Evolutionary conservation across 2,888 invertebrate genomes (phyloP).

Genomic region (Cephus nigrinus): DNA sequence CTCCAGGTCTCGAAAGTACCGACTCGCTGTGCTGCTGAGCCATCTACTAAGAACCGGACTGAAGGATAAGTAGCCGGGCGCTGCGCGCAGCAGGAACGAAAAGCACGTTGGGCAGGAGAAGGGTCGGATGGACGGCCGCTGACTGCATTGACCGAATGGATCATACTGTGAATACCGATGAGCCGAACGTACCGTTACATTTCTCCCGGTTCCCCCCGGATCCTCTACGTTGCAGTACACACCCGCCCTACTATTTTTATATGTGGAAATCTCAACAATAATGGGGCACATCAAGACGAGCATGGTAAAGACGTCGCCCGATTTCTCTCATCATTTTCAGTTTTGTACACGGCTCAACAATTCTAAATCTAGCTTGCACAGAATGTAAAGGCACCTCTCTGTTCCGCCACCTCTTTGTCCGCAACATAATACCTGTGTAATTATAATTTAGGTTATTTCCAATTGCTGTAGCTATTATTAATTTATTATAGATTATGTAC

Average conservation of each 20-base stretch:
- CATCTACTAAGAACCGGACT: slow-evolving; percentile 38
- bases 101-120: slow-evolving; percentile 32
- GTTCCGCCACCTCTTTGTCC: neutral
- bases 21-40: slow-evolving; percentile 31
- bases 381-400: slow-evolving; percentile 12
- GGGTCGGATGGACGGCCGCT: slow-evolving; percentile 35
- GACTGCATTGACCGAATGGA: slow-evolving; percentile 48
- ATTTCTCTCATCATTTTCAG: too few species aligned
- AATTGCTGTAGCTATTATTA: too few species aligned
- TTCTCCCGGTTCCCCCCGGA: slow-evolving; percentile 41
- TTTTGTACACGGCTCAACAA: too few species aligned
- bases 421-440: too few species aligned
- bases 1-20: neutral
- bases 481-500: too few species aligned
- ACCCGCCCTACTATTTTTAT: too few species aligned
- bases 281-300: too few species aligned
- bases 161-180: slow-evolving; percentile 61
- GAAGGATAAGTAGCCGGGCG: slow-evolving; percentile 12
- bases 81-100: neutral
- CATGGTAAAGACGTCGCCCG: too few species aligned
- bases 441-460: too few species aligned
- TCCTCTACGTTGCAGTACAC: too few species aligned
- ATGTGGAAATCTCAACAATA: too few species aligned
- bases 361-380: neutral
- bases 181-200: slow-evolving; percentile 60